Base-by-base conservation (phyloP, 1,140 invertebrate species). In the Gerris buenoi region DNA sequence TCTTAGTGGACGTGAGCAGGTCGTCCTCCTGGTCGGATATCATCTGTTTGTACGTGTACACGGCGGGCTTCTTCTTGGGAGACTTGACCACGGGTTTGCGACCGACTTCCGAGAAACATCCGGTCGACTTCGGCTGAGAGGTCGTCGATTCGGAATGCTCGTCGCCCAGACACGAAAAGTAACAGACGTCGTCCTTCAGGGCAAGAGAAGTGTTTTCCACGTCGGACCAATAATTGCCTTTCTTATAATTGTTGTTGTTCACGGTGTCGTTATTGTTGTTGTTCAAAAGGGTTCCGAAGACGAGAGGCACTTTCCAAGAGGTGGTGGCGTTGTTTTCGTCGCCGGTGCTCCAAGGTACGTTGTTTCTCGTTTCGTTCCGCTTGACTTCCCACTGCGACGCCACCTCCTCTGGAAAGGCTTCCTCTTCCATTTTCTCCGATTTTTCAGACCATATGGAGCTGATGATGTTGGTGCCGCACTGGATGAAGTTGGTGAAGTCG, bases 1-100 rank as follows among this genome's bases (percentile, higher is more conserved):
- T 88, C 62, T 83, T 81, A 65, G 82, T 78, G 1, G 87, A 88
- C 15, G 84, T 87, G 26, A 89, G 77, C 64, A 89, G 75, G 76
- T 88, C 85, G 74, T 89, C 87, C 26, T 86, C 60, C 60, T 69
- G 57, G 3, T 67, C 61, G 18, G 63, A 60, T 33, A 27, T n/a
- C 57, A 18, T 56, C 25, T 63, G 62, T 26, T 63, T 63, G 27
- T 28, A 27, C 2, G 25, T 28, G 23, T 26, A 27, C 14, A 18
- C 10, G 2, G 62, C 23, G 14, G 25, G 62, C 22, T 63, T 26
- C 3, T 5, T 13, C 22, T 22, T n/a, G 10, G 59, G 59, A 22
- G 59, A 25, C 25, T 61, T 61, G 13, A 22, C 13, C 13, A 25
- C 26, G 28, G 1, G 56, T 28, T 60, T 61, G 5, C 58, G 33